These are phyloP conservation scores for Hymenopus coronatus DNA, from an alignment of 2,888 invertebrate species.

Conservation along the genomic window DNA sequence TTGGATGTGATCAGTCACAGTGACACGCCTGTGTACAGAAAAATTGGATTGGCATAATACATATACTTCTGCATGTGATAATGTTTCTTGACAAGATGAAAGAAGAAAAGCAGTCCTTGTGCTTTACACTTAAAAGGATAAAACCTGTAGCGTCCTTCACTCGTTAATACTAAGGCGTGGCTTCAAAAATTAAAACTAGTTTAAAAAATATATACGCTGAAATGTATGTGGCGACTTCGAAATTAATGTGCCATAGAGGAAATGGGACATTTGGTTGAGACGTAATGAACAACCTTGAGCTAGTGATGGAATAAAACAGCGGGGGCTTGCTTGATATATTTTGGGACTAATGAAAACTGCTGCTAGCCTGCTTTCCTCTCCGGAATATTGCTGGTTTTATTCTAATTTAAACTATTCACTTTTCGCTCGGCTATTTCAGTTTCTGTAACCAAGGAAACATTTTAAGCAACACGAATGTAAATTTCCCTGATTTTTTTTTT, in stretches of 20 bases:
- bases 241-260: neutral
- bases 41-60: neutral
- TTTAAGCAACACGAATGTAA: too few species aligned
- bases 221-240: neutral
- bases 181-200: neutral
- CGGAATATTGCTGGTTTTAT: too few species aligned
- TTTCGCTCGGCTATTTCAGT: too few species aligned
- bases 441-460: too few species aligned
- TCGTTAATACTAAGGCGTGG: neutral
- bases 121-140: neutral
- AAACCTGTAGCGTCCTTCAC: neutral
- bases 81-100: neutral
- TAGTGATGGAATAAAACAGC: neutral
- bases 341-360: neutral
- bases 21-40: neutral
- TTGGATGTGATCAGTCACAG: neutral
- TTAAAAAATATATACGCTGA: neutral
- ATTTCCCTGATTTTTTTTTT: too few species aligned
- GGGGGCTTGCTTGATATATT: neutral
- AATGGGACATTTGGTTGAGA: neutral
- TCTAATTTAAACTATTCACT: too few species aligned
- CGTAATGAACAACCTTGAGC: neutral
- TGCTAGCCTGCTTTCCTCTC: neutral
- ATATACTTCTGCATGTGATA: neutral
- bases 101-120: neutral